Conservation (phyloP, 2,888 invertebrate genomes). For the Lypha dubia region DNA sequence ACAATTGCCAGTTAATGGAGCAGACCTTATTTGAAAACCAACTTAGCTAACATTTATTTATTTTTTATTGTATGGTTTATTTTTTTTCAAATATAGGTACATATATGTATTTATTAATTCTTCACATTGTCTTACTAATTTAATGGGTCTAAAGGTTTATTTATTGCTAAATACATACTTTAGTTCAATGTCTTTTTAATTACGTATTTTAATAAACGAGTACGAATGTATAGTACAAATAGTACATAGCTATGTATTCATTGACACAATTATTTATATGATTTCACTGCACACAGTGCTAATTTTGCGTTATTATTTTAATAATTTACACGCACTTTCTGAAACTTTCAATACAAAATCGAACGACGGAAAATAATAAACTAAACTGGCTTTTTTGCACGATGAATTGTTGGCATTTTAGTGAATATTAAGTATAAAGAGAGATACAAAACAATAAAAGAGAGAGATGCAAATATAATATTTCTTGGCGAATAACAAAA, state of each 20-base stretch:
- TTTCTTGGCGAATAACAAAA: neutral
- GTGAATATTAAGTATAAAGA: constrained; percentile 31
- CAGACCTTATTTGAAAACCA: neutral
- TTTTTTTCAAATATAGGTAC: too few species aligned
- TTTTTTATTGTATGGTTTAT: neutral
- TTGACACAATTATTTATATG: constrained; percentile 36
- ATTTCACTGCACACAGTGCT: constrained; percentile 47
- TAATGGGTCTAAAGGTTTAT: neutral
- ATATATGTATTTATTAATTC: too few species aligned
- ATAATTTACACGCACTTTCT: constrained; percentile 12
- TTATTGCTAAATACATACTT: neutral
- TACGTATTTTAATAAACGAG: constrained; percentile 21
- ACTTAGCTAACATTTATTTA: neutral
- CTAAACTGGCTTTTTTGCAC: constrained; percentile 51
- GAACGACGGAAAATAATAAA: constrained; percentile 63
- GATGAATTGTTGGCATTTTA: constrained; percentile 32
- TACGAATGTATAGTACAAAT: neutral
- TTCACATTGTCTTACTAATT: neutral
- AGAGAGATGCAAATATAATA: constrained; percentile 17
- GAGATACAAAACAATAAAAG: neutral
- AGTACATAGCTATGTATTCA: neutral
- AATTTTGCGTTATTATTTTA: constrained; percentile 38
- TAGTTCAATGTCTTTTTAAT: constrained; percentile 9
- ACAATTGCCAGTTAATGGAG: constrained; percentile 20
- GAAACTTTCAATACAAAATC: constrained; percentile 42